Conservation (phyloP, 1,140 invertebrate species). For the Zaprionus ornatus region DNA sequence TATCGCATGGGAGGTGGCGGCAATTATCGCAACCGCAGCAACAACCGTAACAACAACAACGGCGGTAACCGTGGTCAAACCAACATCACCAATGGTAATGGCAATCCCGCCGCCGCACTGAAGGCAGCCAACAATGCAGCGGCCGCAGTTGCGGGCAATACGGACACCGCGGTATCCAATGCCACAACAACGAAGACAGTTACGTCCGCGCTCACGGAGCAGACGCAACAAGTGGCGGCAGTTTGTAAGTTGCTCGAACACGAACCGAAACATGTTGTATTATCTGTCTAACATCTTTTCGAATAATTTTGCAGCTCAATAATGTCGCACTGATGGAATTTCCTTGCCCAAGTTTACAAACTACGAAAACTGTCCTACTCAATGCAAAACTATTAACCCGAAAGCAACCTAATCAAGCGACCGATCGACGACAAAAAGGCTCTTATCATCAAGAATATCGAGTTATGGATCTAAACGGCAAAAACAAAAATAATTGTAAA, state of each 20-base stretch:
- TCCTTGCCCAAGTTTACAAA: slow-evolving; percentile 47
- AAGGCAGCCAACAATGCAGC: slow-evolving; percentile 65
- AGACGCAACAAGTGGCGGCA: slow-evolving; percentile 74
- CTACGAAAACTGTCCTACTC: slow-evolving; percentile 66
- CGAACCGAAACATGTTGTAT: neutral
- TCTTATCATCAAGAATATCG: slow-evolving; percentile 74
- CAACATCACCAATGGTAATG: slow-evolving; percentile 71
- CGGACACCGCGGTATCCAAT: slow-evolving; percentile 49
- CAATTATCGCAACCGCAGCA: slow-evolving; percentile 67
- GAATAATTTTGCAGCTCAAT: slow-evolving; percentile 62
- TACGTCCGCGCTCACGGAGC: slow-evolving; percentile 64
- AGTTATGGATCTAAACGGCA: slow-evolving; percentile 72
- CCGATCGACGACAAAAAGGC: slow-evolving; percentile 65
- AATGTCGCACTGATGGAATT: slow-evolving; percentile 59
- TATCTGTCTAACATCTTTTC: neutral
- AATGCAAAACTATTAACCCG: slow-evolving; percentile 58
- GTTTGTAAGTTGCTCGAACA: slow-evolving; percentile 54
- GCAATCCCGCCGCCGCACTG: slow-evolving; percentile 58
- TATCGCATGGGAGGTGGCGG: slow-evolving; percentile 71
- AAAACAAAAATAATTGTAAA: slow-evolving; percentile 73
- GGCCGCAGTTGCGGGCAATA: slow-evolving; percentile 31
- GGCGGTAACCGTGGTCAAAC: slow-evolving; percentile 49
- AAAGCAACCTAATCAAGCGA: slow-evolving; percentile 60
- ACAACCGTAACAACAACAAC: slow-evolving; percentile 70
- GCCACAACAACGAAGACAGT: slow-evolving; percentile 64